A percentile compares a stretch with the other conserved stretches of the same genome.
Evolutionary conservation across 2,888 invertebrate species (phyloP).

Genomic region (Agrotis segetum): DNA sequence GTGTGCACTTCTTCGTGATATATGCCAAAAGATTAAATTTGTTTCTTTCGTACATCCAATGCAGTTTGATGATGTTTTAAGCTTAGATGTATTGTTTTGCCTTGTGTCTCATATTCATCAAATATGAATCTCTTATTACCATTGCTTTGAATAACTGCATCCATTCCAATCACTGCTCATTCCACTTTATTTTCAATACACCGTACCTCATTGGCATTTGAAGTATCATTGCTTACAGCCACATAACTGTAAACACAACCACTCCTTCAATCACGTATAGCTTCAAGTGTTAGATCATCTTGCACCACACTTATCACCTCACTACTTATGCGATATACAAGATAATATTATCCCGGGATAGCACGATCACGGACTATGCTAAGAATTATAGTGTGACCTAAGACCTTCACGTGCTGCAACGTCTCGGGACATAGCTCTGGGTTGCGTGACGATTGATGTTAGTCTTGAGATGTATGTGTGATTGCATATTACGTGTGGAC

Average conservation of each 20-base stretch:
- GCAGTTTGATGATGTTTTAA: too few relatives aligned
- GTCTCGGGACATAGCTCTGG: constrained; percentile 44
- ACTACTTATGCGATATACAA: constrained; percentile 42
- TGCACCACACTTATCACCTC: constrained; percentile 52
- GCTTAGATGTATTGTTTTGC: background rate
- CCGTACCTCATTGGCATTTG: constrained; percentile 28
- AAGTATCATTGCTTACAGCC: constrained; percentile 16
- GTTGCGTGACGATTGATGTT: constrained; percentile 44
- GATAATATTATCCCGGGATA: constrained; percentile 49
- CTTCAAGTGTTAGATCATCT: constrained; percentile 47
- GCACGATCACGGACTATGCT: constrained; percentile 44
- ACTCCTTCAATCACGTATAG: constrained; percentile 43
- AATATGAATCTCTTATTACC: background rate
- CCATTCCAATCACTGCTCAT: background rate
- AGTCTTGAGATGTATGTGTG: constrained; percentile 14
- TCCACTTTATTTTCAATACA: background rate
- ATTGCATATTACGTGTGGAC: constrained; percentile 15
- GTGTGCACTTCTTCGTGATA: too few relatives aligned
- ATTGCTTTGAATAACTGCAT: background rate
- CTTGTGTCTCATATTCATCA: background rate
- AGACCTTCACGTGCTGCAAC: constrained; percentile 59
- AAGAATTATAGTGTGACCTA: constrained; percentile 55
- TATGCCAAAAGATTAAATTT: too few relatives aligned
- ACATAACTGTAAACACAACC: constrained; percentile 46
- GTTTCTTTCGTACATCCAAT: too few relatives aligned